These are phyloP conservation scores for Ficedula albicollis DNA, from an alignment of 2,797 vertebrate species.

Conservation along the genomic window DNA sequence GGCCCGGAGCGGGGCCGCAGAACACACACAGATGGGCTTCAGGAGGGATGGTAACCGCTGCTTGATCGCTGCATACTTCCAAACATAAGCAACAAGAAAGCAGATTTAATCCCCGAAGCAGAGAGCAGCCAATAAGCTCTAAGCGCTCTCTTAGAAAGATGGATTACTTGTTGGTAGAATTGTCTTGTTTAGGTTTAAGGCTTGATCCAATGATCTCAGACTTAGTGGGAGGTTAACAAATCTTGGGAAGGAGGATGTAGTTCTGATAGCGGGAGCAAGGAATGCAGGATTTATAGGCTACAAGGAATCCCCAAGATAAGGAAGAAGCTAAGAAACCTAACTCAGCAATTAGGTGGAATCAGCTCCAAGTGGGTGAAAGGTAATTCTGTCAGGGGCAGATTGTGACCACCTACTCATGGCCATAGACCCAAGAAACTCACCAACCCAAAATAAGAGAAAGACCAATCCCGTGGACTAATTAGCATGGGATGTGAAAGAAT, in stretches of 20 bases:
- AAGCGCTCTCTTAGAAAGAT: background rate
- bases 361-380: background rate
- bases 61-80: background rate
- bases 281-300: background rate
- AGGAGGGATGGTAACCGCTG: accelerated
- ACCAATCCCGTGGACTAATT: background rate
- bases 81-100: background rate
- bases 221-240: background rate
- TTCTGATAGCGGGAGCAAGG: background rate
- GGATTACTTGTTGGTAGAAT: background rate
- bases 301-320: background rate
- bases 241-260: background rate
- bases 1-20: background rate
- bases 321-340: background rate
- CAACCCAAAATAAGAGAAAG: background rate
- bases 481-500: background rate
- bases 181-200: background rate
- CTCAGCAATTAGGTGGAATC: background rate
- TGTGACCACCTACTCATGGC: background rate
- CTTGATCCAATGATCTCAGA: background rate
- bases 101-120: background rate
- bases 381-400: background rate
- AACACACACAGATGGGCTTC: accelerated
- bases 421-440: background rate
- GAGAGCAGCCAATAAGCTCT: background rate